Evolutionary conservation across 2,797 vertebrate species (phyloP), one percentile per base, ranked within the genome.

Genomic region (Channa striata): DNA sequence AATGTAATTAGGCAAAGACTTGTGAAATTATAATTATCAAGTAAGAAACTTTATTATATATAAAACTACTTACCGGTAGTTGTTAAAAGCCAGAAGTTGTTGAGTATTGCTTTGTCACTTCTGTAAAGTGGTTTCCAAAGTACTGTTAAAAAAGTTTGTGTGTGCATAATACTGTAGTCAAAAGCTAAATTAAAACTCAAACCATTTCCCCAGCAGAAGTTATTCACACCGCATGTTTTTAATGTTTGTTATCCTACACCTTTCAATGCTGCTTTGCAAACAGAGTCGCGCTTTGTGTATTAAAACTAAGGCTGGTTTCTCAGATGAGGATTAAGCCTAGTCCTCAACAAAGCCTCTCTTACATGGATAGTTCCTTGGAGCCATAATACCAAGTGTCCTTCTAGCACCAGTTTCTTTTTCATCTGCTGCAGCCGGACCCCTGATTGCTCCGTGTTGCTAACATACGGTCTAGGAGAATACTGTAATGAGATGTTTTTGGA

Each of bases 241-340:
- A 20, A 6, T 43, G 53, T 58, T 0, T 52, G 6, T 56, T 37
- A 54, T 51, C 6, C 2, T 3, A 0, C 13, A 2, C 2, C 36
- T 13, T 40, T 36, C 39, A 43, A 8, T 7, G 6, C 30, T 33
- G 17, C 42, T 34, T 51, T 36, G 9, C 33, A 23, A 57, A 47
- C 30, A 72, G 43, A 59, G 20, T 48, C 14, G 0, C 58, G 68
- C 52, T 60, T 67, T 81, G 56, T 69, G 36, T 57, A 7, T 23
- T 19, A 47, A 59, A 57, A 23, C 68, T 49, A 59, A 36, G 33
- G 46, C 49, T 23, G 11, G 17, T 53, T 65, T 80, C 39, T 72
- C 53, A 61, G 16, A 49, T 4, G 9, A 50, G 68, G 59, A 62
- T 64, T 59, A 68, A 54, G 16, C 47, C 33, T 34, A 16, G 57